These are phyloP conservation scores for Sinosuthora webbiana DNA, from an alignment of 2,113 vertebrate genomes.

Conservation along the genomic window DNA sequence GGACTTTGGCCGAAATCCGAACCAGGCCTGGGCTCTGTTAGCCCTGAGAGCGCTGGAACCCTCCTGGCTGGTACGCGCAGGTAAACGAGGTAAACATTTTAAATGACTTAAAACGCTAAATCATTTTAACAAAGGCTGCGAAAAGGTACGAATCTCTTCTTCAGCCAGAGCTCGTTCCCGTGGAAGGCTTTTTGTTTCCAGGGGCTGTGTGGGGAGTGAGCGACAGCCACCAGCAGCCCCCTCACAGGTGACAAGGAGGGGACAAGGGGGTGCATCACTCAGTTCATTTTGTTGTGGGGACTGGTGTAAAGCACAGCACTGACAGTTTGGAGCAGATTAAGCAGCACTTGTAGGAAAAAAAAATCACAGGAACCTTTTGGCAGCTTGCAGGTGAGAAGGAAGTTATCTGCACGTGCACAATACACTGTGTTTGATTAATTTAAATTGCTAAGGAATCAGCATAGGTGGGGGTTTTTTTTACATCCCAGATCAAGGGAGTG, in stretches of 20 bases:
- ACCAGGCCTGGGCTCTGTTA: rapidly evolving
- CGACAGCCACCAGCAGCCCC: not conserved
- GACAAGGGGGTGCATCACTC: not conserved
- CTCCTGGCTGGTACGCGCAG: not conserved
- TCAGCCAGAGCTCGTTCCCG: not conserved
- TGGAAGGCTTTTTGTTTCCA: not conserved
- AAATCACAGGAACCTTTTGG: not conserved
- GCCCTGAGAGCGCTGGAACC: not conserved
- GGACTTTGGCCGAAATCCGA: not conserved
- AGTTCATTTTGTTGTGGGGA: not conserved
- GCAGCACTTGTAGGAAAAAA: not conserved
- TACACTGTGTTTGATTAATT: not conserved
- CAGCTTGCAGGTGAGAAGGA: not conserved
- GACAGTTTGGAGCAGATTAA: not conserved
- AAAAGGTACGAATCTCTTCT: too few species aligned
- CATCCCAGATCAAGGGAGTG: not conserved
- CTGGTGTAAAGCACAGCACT: not conserved
- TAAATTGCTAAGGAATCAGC: constrained; percentile 12
- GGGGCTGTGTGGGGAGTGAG: not conserved
- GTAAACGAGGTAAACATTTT: not conserved
- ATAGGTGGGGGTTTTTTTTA: not conserved
- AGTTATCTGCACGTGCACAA: not conserved
- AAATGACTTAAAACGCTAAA: too few species aligned
- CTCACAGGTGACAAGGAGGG: not conserved
- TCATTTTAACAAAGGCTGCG: not conserved